Conservation (phyloP, 1,140 invertebrate species). For the Drosophila fuyamai region DNA sequence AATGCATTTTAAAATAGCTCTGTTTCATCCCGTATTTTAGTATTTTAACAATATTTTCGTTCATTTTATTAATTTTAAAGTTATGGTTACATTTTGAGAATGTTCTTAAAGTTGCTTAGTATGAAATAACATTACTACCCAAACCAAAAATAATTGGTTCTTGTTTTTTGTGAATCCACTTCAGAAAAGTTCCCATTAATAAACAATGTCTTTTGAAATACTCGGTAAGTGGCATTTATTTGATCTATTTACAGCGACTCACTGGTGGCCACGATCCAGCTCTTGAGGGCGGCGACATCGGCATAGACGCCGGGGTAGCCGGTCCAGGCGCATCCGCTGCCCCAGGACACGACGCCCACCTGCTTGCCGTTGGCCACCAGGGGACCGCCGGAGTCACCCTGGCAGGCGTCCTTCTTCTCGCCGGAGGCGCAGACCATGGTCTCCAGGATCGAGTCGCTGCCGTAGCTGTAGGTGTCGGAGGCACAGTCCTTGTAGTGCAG, state of each 20-base stretch:
- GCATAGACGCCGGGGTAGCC: constrained; percentile 89
- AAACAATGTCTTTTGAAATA: not conserved
- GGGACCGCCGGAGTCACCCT: constrained; percentile 85
- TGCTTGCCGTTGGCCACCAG: constrained; percentile 79
- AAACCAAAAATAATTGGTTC: too few species aligned
- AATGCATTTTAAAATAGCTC: too few species aligned
- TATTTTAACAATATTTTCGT: too few species aligned
- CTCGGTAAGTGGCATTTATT: constrained; percentile 32
- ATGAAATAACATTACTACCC: too few species aligned
- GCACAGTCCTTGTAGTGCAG: constrained; percentile 36
- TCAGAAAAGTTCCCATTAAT: too few species aligned
- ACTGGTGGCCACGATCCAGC: constrained; percentile 74
- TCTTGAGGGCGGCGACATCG: constrained; percentile 85
- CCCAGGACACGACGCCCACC: constrained; percentile 89
- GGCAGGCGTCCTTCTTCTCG: constrained; percentile 86
- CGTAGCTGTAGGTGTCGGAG: constrained; percentile 46
- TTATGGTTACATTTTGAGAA: too few species aligned
- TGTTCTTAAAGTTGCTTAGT: too few species aligned
- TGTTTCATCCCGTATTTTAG: too few species aligned
- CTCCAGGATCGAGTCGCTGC: constrained; percentile 66
- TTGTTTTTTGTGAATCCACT: too few species aligned
- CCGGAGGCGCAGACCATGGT: constrained; percentile 86
- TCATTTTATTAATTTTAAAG: too few species aligned
- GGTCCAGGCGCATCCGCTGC: constrained; percentile 87
- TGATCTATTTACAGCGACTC: constrained; percentile 7